These are phyloP conservation scores for Ptyas mucosa DNA, from an alignment of 2,113 vertebrate genomes.

Conservation along the genomic window DNA sequence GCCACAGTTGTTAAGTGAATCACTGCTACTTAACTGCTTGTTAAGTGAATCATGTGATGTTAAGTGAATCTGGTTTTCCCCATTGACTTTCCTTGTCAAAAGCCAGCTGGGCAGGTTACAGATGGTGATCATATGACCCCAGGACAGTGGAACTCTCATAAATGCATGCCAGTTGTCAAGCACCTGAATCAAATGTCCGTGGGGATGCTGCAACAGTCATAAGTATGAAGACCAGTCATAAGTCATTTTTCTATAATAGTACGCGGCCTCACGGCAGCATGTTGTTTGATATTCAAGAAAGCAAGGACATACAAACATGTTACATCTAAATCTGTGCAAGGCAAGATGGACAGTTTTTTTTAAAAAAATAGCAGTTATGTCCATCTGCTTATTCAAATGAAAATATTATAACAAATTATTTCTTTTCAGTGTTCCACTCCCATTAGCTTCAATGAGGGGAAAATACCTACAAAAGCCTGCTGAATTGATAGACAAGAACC, in stretches of 20 bases:
- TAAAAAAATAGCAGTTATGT: not conserved
- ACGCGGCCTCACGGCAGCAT: not conserved
- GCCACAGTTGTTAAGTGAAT: not conserved
- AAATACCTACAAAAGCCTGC: not conserved
- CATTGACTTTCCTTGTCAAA: not conserved
- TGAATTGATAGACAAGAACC: not conserved
- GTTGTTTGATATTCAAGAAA: not conserved
- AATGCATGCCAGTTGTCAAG: not conserved
- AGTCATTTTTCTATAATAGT: not conserved
- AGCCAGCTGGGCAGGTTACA: not conserved
- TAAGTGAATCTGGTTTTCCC: not conserved
- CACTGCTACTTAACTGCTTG: not conserved
- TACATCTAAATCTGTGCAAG: not conserved
- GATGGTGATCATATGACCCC: not conserved
- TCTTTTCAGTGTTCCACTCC: not conserved
- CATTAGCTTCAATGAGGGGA: not conserved
- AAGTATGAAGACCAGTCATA: not conserved
- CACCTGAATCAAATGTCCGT: not conserved
- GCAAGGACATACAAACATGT: too few relatives aligned
- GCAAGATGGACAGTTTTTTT: not conserved
- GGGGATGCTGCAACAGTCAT: too few relatives aligned
- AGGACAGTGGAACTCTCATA: not conserved
- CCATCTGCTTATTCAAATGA: not conserved
- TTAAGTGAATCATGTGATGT: not conserved
- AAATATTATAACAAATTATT: not conserved